Base-by-base conservation (phyloP, 2,113 vertebrate species). In the Heterochromis multidens region DNA sequence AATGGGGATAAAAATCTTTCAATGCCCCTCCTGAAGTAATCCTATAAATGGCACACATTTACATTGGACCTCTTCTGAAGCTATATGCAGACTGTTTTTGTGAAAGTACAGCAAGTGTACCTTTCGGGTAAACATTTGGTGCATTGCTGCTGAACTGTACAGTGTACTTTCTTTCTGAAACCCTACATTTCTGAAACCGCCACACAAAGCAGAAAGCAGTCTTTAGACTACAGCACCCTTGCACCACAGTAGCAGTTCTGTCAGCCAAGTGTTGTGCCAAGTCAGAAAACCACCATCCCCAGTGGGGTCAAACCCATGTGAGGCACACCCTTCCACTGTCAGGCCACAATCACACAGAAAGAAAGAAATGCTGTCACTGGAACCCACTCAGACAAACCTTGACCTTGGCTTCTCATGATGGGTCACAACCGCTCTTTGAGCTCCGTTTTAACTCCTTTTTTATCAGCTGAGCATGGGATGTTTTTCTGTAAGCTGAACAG, bases 221-320 rank as follows among this genome's bases (percentile, higher is more conserved):
- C 78, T 87, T 93, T 80, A 89, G 74, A 63, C 82, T 78, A 74
- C 17, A 76, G 86, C 57, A 59, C 78, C 79, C 81, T 88, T 23
- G 70, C 92, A 87, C 88, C 84, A 87, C 92, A 90, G 91, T 83
- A 90, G 90, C 92, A 90, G 77, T 77, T 90, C 90, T 91, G 72
- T 83, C 88, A 85, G 91, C 91, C 93, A 91, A 93, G 90, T 90
- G 93, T 90, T 91, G 87, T 92, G 90, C 91, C 92, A 91, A 93
- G 93, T 92, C 89, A 91, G 81, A 93, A 92, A 95, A 92, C 92
- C 94, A 80, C 92, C 58, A 9, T 89, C 82, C 82, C 82, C 79
- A 63, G 87, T 80, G 82, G 91, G 91, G 87, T 93, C 83, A 85
- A 76, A 70, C 79, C 88, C 81, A 91, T 79, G 82, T 63, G 89